Evolutionary conservation across 2,888 invertebrate genomes (phyloP), one percentile per base, ranked within the genome.

Genomic region (Machimus rusticus): DNA sequence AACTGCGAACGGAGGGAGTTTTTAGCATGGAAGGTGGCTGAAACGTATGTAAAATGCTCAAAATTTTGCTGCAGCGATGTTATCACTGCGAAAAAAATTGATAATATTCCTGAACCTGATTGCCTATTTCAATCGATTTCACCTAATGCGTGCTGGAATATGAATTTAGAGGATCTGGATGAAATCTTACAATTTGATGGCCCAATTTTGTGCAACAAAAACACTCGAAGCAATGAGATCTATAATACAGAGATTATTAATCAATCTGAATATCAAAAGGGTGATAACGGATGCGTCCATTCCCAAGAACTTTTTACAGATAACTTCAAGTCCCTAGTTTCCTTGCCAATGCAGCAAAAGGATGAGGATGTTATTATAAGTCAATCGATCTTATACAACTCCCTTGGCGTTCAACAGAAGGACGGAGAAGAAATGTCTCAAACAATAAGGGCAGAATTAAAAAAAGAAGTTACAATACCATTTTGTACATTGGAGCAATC

Each of bases 11-110:
- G 87, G 1, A 89, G 91, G 82, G 90, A 91, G 37, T 91, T 92
- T 85, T 90, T 91, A 89, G 91, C 92, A 92, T 92, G 92, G 90
- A 90, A 91, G 87, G 89, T 92, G 89, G 90, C 78, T 88, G 89
- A 89, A 89, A 87, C 88, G 87, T 16, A 90, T 87, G 89, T 81
- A 43, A 89, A 57, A 19, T 1, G 3, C 23, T 9, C 19, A 6
- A 5, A 57, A 19, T 6, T 6, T 19, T 57, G 5, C 57, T 8
- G 1, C 19, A 57, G 23, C 19, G 57, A 57, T 23, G 8, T 57
- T 23, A 57, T 57, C n/a, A 19, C 3, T 57, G 23, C 3, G 0
- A n/a, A 57, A 8, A 8, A 9, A n/a, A 23, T 19, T 57, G 19
- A 19, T 8, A 6, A 34, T 6, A 9, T 9, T 23, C 19, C 23